A percentile compares a stretch with the other conserved stretches of the same genome.
phyloP scores from a whole-genome alignment of 2,888 invertebrate genomes.

The Pollenia labialis region DNA sequence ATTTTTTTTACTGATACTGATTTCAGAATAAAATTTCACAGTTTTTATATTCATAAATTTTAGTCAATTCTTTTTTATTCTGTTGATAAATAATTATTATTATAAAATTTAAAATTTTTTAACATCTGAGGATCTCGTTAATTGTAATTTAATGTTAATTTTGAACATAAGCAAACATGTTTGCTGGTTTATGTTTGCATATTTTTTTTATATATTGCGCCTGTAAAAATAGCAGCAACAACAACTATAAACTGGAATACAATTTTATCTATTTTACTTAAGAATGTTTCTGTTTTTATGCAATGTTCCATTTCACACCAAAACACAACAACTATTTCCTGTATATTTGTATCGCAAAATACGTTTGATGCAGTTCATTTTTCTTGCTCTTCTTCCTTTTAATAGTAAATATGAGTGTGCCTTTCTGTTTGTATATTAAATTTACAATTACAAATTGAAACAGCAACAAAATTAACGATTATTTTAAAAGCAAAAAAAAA shows the following conservation, averaged over 20 bases:
- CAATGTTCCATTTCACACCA: constrained; percentile 61
- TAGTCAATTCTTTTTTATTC: too few relatives aligned
- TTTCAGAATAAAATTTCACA: too few relatives aligned
- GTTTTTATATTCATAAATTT: too few relatives aligned
- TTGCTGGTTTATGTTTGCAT: background rate
- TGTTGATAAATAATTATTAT: too few relatives aligned
- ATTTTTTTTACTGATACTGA: too few relatives aligned
- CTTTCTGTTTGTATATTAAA: background rate
- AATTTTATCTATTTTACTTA: constrained; percentile 1
- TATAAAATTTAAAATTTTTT: too few relatives aligned
- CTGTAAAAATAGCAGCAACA: background rate
- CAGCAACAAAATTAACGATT: background rate
- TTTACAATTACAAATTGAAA: background rate
- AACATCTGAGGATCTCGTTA: background rate
- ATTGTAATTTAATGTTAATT: constrained; percentile 17
- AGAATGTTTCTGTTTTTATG: constrained; percentile 35
- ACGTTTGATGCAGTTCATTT: background rate
- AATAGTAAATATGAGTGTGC: background rate
- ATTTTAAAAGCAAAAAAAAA: background rate
- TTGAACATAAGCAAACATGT: background rate
- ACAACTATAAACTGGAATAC: background rate
- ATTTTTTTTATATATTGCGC: background rate
- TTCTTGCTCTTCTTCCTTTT: background rate
- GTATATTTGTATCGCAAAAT: constrained; percentile 17
- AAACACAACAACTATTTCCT: constrained; percentile 45